Evolutionary conservation across 2,888 invertebrate species (phyloP).

Genomic region (Agriopis aurantiaria): DNA sequence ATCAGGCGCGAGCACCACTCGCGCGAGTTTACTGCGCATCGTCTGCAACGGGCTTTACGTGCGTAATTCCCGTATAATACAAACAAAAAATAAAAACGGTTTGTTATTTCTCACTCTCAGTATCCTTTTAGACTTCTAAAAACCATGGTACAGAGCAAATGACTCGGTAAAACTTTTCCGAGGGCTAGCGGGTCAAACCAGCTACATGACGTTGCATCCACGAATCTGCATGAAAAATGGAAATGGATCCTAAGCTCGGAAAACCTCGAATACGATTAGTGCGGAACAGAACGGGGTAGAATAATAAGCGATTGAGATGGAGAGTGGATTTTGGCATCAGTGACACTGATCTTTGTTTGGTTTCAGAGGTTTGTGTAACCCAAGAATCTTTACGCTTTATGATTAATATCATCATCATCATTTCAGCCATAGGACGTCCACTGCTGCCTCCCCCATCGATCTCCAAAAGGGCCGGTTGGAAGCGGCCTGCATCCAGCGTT

Average conservation of each 20-base stretch:
- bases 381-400: too few species aligned
- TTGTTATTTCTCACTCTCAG: background rate
- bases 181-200: constrained; percentile 39
- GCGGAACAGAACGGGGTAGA: constrained; percentile 42
- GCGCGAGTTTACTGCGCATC: too few species aligned
- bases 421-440: too few species aligned
- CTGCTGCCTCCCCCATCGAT: too few species aligned
- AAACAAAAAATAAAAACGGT: background rate
- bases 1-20: too few species aligned
- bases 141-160: constrained; percentile 34
- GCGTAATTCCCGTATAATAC: too few species aligned
- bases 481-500: too few species aligned
- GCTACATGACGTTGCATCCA: constrained; percentile 44
- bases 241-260: constrained; percentile 54
- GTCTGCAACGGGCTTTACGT: too few species aligned
- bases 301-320: constrained; percentile 35
- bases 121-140: constrained; percentile 9
- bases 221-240: constrained; percentile 61
- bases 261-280: constrained; percentile 56
- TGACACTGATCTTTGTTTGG: background rate
- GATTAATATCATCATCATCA: too few species aligned
- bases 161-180: constrained; percentile 37
- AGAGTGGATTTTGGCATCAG: constrained; percentile 1
- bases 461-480: too few species aligned
- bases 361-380: background rate